Conservation (phyloP, 2,113 vertebrate species). For the Crotalus helleri region DNA sequence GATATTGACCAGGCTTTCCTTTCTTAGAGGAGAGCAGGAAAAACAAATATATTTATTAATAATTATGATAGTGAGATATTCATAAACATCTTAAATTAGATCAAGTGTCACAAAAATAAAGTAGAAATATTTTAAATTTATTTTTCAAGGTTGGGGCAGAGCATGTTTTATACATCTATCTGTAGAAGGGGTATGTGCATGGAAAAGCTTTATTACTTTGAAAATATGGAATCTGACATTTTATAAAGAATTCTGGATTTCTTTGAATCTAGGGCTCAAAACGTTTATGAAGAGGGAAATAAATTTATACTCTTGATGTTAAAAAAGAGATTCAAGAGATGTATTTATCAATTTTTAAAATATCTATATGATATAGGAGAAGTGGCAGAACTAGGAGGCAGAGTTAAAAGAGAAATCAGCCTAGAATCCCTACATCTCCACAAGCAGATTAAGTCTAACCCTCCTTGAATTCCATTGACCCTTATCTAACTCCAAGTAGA, state of each 20-base stretch:
- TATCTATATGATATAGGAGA: background rate
- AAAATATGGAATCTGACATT: background rate
- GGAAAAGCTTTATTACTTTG: background rate
- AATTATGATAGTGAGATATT: background rate
- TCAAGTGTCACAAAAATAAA: background rate
- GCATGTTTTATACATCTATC: background rate
- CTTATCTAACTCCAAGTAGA: background rate
- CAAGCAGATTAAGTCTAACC: background rate
- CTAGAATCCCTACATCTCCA: background rate
- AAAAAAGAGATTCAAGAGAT: background rate
- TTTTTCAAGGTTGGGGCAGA: background rate
- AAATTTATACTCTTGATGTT: background rate
- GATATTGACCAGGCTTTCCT: background rate
- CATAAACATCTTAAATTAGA: background rate
- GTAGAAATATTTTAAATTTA: background rate
- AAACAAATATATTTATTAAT: background rate
- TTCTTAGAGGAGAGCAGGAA: background rate
- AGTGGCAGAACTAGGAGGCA: background rate
- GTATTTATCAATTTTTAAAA: background rate
- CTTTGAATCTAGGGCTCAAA: background rate
- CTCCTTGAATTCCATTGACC: background rate
- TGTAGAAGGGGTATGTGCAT: background rate
- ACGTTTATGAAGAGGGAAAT: background rate
- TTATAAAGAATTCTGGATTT: background rate
- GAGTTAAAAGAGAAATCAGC: background rate